phyloP scores from a whole-genome alignment of 2,888 invertebrate species.

The Formica aserva region DNA sequence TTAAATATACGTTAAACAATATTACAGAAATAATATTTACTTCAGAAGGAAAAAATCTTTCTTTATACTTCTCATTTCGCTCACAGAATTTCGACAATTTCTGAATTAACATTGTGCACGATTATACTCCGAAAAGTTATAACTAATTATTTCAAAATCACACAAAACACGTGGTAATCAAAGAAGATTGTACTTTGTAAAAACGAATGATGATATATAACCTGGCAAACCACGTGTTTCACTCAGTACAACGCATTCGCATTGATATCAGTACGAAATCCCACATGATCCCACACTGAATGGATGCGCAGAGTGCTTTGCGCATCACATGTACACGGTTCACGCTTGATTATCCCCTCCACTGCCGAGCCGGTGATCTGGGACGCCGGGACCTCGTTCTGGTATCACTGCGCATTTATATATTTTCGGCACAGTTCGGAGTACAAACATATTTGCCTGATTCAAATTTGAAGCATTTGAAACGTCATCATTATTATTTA shows the following conservation, averaged over 20 bases:
- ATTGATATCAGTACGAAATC: too few relatives aligned
- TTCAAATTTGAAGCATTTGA: not conserved
- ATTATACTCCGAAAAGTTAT: not conserved
- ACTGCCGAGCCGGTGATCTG: too few relatives aligned
- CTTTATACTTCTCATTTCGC: conserved; percentile 61
- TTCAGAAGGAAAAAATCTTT: conserved; percentile 43
- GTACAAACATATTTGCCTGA: not conserved
- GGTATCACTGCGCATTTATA: not conserved
- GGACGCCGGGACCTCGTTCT: too few relatives aligned
- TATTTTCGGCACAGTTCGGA: not conserved
- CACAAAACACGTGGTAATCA: too few relatives aligned
- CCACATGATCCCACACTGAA: too few relatives aligned
- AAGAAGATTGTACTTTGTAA: too few relatives aligned
- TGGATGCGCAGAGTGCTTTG: too few relatives aligned
- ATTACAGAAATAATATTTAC: conserved; percentile 18
- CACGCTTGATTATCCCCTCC: too few relatives aligned
- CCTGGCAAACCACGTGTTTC: conserved; percentile 1
- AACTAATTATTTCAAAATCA: not conserved
- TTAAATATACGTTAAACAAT: not conserved
- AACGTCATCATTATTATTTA: too few relatives aligned
- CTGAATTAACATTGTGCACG: conserved; percentile 63
- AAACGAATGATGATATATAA: too few relatives aligned
- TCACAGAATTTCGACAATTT: conserved; percentile 66
- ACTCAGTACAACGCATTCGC: too few relatives aligned
- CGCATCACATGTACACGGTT: too few relatives aligned